Evolutionary conservation across 2,113 vertebrate genomes (phyloP), one percentile per base, ranked within the genome.

Genomic region (Microcebus ravelobensis): DNA sequence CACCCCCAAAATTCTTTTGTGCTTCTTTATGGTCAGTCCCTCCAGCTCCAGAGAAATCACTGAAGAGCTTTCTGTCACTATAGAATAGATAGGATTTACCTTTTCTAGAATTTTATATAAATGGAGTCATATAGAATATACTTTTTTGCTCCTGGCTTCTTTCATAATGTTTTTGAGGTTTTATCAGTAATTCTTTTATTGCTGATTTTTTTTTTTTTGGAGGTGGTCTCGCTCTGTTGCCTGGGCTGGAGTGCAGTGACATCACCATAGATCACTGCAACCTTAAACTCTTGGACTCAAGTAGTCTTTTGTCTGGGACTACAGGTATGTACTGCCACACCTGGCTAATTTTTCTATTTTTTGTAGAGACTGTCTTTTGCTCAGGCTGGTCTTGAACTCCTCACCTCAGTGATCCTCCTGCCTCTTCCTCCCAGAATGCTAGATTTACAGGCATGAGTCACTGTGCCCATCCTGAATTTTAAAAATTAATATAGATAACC

Each of bases 91-190:
- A 61, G 48, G 23, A 73, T 87, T 34, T 57, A 29, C 27, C n/a
- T 91, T 87, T 90, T 84, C 80, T 90, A 25, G 17, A 90, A 48
- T 87, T 88, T 83, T 36, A 83, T 77, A 5, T 55, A 90, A 81
- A 42, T 45, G 29, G 48, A 76, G 3, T 29, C 81, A 79, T 70
- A n/a, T 15, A 80, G 42, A 57, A 73, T 4, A 55, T 55, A 57
- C 14, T n/a, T 4, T 39, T 70, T 70, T 55, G 23, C 57, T 9
- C 36, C 25, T 87, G 61, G 2, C 29, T 70, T 45, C 25, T 90
- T 91, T 89, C 36, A 48, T 4, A 71, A 8, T 50, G 15, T 74
- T 59, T 82, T 76, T 76, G 36, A 96, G 74, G 84, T 87, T 87
- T 87, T 82, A 36, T 61, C 15, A 71, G 9, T 85, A 81, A 34